Conservation (phyloP, 2,888 invertebrate species). For the Tigriopus californicus region DNA sequence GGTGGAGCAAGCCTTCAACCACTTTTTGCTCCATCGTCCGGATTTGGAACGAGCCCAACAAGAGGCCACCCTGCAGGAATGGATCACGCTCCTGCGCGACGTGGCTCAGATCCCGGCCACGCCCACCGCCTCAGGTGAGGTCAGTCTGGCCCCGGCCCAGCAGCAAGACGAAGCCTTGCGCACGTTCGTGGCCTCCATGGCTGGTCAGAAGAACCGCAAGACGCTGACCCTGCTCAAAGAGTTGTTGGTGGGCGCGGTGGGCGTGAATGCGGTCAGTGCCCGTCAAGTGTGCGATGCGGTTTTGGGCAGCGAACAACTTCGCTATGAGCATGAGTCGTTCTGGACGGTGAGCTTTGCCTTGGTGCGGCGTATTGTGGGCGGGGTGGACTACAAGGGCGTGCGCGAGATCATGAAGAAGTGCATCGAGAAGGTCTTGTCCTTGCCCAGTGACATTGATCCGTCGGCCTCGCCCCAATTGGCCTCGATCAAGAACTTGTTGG, state of each 20-base stretch:
- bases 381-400: constrained; percentile 88
- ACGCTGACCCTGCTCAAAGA: constrained; percentile 54
- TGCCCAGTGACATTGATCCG: background rate
- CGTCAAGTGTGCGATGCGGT: constrained; percentile 73
- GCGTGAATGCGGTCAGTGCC: constrained; percentile 37
- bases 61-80: constrained; percentile 44
- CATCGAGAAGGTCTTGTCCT: background rate
- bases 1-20: constrained; percentile 74
- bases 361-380: constrained; percentile 62
- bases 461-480: background rate
- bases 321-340: constrained; percentile 57
- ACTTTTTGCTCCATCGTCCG: constrained; percentile 57
- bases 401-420: constrained; percentile 66
- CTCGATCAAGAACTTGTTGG: constrained; percentile 35
- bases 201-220: constrained; percentile 50
- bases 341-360: constrained; percentile 76
- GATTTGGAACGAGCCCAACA: constrained; percentile 48
- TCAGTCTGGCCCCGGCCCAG: constrained; percentile 47
- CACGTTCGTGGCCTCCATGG: constrained; percentile 51
- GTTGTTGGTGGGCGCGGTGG: constrained; percentile 54
- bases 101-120: too few relatives aligned
- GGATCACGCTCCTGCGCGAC: constrained; percentile 25
- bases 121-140: background rate
- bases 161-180: constrained; percentile 53
- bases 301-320: constrained; percentile 59